Conservation (phyloP, 2,888 invertebrate genomes). For the Andrena minutula region DNA sequence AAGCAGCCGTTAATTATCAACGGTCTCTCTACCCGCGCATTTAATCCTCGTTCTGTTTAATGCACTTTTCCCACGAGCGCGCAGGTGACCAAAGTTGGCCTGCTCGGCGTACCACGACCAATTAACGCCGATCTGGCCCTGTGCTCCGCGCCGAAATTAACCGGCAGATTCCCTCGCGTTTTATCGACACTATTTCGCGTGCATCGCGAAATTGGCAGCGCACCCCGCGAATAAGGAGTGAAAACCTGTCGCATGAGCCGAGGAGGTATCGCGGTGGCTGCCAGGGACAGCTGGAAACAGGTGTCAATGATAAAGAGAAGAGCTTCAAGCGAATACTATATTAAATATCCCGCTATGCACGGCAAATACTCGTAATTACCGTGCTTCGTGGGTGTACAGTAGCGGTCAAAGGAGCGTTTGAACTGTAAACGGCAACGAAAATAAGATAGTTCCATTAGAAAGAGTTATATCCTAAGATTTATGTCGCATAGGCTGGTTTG, state of each 20-base stretch:
- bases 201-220: slow-evolving; percentile 68
- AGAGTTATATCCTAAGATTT: no score
- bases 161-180: slow-evolving; percentile 44
- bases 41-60: slow-evolving; percentile 48
- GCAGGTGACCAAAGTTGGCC: slow-evolving; percentile 58
- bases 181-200: slow-evolving; percentile 13
- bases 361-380: no score
- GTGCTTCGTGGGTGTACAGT: no score
- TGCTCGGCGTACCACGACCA: slow-evolving; percentile 59
- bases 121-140: slow-evolving; percentile 55
- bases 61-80: slow-evolving; percentile 62
- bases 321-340: slow-evolving; percentile 49
- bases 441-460: no score
- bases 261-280: slow-evolving; percentile 28
- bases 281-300: slow-evolving; percentile 66
- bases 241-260: slow-evolving; percentile 24
- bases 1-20: slow-evolving; percentile 47
- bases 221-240: slow-evolving; percentile 16
- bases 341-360: slow-evolving; percentile 52
- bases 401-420: no score
- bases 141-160: slow-evolving; percentile 54
- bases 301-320: slow-evolving; percentile 64
- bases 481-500: no score
- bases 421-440: no score
- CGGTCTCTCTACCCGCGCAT: slow-evolving; percentile 48